Evolutionary conservation across 2,888 invertebrate species (phyloP).

Genomic region (Drosophila neotestacea): DNA sequence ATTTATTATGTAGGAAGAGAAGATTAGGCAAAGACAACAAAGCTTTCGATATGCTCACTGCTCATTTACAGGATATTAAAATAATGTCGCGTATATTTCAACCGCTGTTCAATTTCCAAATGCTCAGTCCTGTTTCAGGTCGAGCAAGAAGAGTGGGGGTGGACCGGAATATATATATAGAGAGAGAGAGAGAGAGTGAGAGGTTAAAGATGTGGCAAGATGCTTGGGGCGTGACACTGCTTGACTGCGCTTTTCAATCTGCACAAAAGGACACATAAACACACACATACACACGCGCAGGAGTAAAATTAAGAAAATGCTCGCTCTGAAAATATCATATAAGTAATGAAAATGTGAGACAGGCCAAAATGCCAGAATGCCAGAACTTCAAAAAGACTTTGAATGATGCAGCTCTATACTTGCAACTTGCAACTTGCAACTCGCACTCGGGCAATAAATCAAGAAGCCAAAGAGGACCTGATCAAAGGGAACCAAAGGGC

Average conservation of each 20-base stretch:
- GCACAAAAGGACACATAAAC: conserved; percentile 44
- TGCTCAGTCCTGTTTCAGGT: conserved; percentile 22
- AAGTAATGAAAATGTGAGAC: conserved; percentile 59
- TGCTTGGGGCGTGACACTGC: conserved; percentile 44
- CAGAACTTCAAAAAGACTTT: not conserved
- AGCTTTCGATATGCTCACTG: not conserved
- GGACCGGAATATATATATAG: too few species aligned
- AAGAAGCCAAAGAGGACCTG: conserved; percentile 19
- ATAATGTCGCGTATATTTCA: conserved; percentile 48
- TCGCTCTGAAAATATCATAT: conserved; percentile 43
- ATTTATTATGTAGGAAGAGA: not conserved
- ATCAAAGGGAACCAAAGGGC: conserved; percentile 29
- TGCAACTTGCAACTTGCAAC: not conserved
- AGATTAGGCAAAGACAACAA: not conserved
- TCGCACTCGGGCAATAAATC: conserved; percentile 63
- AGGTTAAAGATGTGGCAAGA: not conserved
- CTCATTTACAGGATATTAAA: conserved; percentile 29
- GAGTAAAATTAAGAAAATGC: conserved; percentile 62
- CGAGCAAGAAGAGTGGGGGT: not conserved
- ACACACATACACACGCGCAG: conserved; percentile 19
- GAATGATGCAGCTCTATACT: conserved; percentile 26
- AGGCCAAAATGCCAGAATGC: not conserved
- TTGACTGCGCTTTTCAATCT: conserved; percentile 77
- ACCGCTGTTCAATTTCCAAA: conserved; percentile 65
- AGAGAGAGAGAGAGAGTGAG: not conserved